A percentile compares a stretch with the other conserved stretches of the same genome.
Evolutionary conservation across 2,888 invertebrate genomes (phyloP).

Genomic region (Cordilura impudica): DNA sequence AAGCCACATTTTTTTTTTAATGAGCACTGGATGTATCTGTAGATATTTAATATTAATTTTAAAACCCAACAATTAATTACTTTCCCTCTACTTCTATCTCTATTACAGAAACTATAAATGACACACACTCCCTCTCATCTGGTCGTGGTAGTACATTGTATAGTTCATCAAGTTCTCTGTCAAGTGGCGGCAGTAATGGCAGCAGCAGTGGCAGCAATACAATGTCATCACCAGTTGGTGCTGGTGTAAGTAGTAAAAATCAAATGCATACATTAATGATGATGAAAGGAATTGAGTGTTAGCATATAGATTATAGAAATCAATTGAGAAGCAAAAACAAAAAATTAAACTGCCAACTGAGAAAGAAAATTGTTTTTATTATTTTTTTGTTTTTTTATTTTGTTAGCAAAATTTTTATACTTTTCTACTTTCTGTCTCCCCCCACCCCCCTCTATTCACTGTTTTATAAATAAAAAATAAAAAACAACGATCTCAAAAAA

Average conservation of each 20-base stretch:
- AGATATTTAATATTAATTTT: not conserved
- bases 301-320: not conserved
- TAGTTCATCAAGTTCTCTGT: constrained; percentile 79
- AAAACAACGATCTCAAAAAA: constrained; percentile 37
- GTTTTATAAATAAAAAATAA: constrained; percentile 5
- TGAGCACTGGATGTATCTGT: no score
- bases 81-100: constrained; percentile 24
- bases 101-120: constrained; percentile 71
- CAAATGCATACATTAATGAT: constrained; percentile 56
- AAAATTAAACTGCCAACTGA: constrained; percentile 12
- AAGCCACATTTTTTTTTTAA: no score
- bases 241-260: constrained; percentile 72
- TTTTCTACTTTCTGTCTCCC: not conserved
- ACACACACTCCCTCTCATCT: constrained; percentile 73
- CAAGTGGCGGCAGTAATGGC: constrained; percentile 74
- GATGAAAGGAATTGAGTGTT: constrained; percentile 54
- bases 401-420: constrained; percentile 20
- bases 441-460: not conserved
- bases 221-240: constrained; percentile 78
- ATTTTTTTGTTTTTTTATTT: constrained; percentile 15
- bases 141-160: constrained; percentile 77
- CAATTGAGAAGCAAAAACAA: not conserved
- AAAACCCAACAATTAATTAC: not conserved
- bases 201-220: constrained; percentile 74
- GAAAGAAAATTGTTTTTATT: not conserved